Base-by-base conservation (phyloP, 2,888 invertebrate species). In the Aphodius granarius region DNA sequence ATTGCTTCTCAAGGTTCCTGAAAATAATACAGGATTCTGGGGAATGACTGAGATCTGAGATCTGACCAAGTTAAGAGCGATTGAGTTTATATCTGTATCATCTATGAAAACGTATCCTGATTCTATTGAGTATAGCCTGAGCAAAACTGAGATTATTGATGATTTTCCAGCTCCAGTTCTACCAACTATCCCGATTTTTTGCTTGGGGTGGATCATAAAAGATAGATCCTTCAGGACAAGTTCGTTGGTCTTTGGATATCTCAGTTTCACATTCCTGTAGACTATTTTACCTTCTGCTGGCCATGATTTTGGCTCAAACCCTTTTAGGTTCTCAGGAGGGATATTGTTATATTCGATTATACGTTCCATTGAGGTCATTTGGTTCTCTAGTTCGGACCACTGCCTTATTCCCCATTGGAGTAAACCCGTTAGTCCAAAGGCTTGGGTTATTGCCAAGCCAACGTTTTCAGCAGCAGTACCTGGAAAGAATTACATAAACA, bases 361-460 rank as follows among this genome's bases (percentile, higher is more conserved):
- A 85, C 97, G 91, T 87, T 98, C 98, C 0, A 98, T 97, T 9
- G 95, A 93, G 1, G 95, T 95, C 95, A 96, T 95, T 80, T 92
- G 93, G 83, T 95, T 96, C 85, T 87, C 87, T 17, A 87, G 86
- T 86, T 97, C 97, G 0, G 97, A 96, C 82, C 96, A 96, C 86
- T 97, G 97, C 2, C 97, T 89, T 79, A 91, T 89, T 5, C 89
- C 90, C 91, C 91, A 91, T 83, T 91, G 91, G 80, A 91, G 80
- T 84, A 89, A 87, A 9, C 94, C 94, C 0, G 94, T 94, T 75
- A 95, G 89, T 3, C 78, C 78, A 86, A 94, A 93, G 43, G 94
- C 93, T 84, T 95, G 94, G 0, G 95, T 95, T 75, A 95, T 94
- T 15, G 95, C 94, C 73, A 95, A 85, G 23, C 95, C 95, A 3